Conservation (phyloP, 2,797 vertebrate genomes). For the Scyliorhinus canicula region DNA sequence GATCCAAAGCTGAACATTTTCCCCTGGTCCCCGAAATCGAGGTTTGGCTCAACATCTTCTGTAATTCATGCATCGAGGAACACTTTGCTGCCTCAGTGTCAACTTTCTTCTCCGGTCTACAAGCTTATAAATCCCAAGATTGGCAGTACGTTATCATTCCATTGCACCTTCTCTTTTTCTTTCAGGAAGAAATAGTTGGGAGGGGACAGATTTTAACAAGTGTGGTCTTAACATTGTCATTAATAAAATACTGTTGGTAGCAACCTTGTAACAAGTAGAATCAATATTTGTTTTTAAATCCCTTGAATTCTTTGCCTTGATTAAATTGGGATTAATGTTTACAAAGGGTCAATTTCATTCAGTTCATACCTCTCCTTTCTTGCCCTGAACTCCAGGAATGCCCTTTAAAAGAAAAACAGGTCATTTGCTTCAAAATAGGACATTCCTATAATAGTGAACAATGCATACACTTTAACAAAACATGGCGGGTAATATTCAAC, state of each 20-base stretch:
- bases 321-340: not conserved
- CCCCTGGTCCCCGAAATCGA: not conserved
- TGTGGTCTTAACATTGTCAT: not conserved
- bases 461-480: not conserved
- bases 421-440: not conserved
- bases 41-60: not conserved
- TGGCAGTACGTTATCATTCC: not conserved
- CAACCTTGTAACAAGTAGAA: too few species aligned
- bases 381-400: slow-evolving; percentile 60
- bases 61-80: not conserved
- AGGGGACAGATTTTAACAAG: not conserved
- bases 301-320: not conserved
- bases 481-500: too few species aligned
- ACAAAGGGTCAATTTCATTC: not conserved
- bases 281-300: not conserved
- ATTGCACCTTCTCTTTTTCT: not conserved
- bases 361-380: slow-evolving; percentile 62
- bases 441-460: not conserved
- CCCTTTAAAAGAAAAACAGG: slow-evolving; percentile 54
- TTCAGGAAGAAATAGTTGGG: not conserved
- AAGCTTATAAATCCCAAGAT: not conserved
- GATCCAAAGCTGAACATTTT: not conserved
- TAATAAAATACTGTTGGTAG: not conserved
- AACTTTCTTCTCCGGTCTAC: not conserved
- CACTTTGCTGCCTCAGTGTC: not conserved